Evolutionary conservation across 2,888 invertebrate genomes (phyloP).

Genomic region (Tanaodytes sp.): DNA sequence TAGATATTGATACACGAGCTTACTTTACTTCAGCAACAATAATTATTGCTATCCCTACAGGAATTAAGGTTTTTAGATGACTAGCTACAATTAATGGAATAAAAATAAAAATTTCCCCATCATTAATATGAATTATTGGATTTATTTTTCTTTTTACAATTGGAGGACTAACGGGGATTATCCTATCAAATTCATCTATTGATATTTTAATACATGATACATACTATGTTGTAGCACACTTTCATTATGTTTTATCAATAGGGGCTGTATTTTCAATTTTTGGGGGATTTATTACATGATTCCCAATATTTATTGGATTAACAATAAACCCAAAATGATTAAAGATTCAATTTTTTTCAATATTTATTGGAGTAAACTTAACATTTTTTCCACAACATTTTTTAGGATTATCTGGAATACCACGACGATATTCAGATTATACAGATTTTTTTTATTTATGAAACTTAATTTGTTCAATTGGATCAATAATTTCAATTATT

Average conservation of each 20-base stretch:
- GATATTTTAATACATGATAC: slow-evolving; percentile 86
- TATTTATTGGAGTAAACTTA: slow-evolving; percentile 85
- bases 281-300: slow-evolving; percentile 83
- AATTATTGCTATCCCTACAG: slow-evolving; percentile 90
- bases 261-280: slow-evolving; percentile 87
- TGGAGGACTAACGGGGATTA: slow-evolving; percentile 79
- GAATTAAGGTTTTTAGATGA: slow-evolving; percentile 89
- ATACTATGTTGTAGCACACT: slow-evolving; percentile 88
- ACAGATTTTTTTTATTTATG: slow-evolving; percentile 79
- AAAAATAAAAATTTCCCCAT: slow-evolving; percentile 76
- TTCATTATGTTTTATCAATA: slow-evolving; percentile 86
- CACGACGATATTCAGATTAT: slow-evolving; percentile 84
- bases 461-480: slow-evolving; percentile 81
- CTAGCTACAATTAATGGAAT: slow-evolving; percentile 79
- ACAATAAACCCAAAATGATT: slow-evolving; percentile 76
- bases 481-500: slow-evolving; percentile 78
- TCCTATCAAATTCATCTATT: slow-evolving; percentile 83
- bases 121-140: slow-evolving; percentile 80
- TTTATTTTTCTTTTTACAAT: slow-evolving; percentile 86
- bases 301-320: slow-evolving; percentile 85
- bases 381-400: slow-evolving; percentile 88
- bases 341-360: slow-evolving; percentile 81
- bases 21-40: slow-evolving; percentile 89
- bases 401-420: slow-evolving; percentile 81
- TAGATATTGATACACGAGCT: slow-evolving; percentile 88